Evolutionary conservation across 1,140 invertebrate genomes (phyloP), one percentile per base, ranked within the genome.

Genomic region (Bombus turneri): DNA sequence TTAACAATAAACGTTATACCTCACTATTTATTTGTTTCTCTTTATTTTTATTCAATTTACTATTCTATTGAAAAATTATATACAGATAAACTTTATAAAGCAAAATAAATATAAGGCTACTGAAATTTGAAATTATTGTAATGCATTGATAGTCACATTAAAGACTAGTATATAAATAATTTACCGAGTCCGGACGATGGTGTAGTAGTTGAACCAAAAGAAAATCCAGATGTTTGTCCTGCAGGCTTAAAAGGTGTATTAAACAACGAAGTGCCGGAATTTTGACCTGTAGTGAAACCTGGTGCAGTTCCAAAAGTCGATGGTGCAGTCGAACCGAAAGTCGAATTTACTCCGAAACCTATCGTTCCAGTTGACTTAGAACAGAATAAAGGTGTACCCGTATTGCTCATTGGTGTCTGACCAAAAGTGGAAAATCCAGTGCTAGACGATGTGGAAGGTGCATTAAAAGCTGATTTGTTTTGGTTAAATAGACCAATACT

Each of bases 331-430:
- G 95, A 71, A 13, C 95, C 95, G 91, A 96, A 96, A 13, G 94
- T 91, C 1, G 95, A 88, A 4, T 96, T 95, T 25, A 95, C 94
- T 86, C 97, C 96, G 91, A 97, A 96, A 3, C 95, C 95, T 41
- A 95, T 91, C 4, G 94, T 91, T 22, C 95, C 91, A 80, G 95
- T 93, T 31, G 94, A 88, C 91, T 95, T 95, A n/a, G 92, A 85
- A 10, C 93, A 91, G 76, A 95, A 95, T 43, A 96, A 89, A 68
- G 91, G 93, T 28, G 94, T 91, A 59, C 94, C 94, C 9, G 95
- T 94, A 28, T 94, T 95, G 18, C 94, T 92, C 37, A 92, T 76
- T 0, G 93, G 74, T 12, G 94, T 86, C 86, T 95, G 95, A 31
- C 95, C 95, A 85, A 96, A 96, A 18, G 91, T 86, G n/a, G 95